Conservation (phyloP, 2,113 vertebrate genomes). For the Mystacornis crossleyi region DNA sequence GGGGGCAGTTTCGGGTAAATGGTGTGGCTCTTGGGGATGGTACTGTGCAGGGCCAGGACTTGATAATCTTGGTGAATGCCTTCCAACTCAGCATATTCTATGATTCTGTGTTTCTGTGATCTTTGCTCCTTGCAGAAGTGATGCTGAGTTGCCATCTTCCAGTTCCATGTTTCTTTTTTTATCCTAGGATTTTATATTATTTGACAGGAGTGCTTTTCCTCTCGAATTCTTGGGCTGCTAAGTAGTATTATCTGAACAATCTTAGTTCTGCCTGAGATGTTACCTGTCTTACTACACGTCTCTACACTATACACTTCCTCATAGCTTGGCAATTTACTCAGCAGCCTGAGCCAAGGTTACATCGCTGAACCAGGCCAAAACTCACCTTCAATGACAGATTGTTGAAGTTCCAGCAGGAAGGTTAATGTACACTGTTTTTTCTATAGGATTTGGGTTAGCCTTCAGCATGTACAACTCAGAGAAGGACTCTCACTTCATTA, state of each 20-base stretch:
- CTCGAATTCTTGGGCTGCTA: neutral
- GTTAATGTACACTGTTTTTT: neutral
- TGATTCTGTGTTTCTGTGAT: neutral
- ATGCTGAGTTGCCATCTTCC: neutral
- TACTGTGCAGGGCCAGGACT: neutral
- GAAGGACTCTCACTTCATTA: neutral
- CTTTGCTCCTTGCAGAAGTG: neutral
- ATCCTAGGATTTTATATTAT: neutral
- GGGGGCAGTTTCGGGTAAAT: neutral
- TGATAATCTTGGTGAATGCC: neutral
- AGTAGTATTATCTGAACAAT: neutral
- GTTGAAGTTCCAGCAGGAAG: neutral
- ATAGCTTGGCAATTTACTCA: neutral
- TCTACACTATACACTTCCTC: neutral
- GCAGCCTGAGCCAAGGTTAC: neutral
- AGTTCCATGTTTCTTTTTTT: neutral
- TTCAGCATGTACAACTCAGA: neutral
- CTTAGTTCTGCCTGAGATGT: neutral
- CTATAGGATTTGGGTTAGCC: neutral
- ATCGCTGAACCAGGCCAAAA: neutral
- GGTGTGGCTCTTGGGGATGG: neutral
- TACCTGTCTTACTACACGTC: rapidly evolving
- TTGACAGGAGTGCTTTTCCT: neutral
- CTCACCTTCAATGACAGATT: neutral
- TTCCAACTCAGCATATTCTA: neutral